phyloP scores from a whole-genome alignment of 1,140 invertebrate genomes.

The Drosophila nigromelanica region DNA sequence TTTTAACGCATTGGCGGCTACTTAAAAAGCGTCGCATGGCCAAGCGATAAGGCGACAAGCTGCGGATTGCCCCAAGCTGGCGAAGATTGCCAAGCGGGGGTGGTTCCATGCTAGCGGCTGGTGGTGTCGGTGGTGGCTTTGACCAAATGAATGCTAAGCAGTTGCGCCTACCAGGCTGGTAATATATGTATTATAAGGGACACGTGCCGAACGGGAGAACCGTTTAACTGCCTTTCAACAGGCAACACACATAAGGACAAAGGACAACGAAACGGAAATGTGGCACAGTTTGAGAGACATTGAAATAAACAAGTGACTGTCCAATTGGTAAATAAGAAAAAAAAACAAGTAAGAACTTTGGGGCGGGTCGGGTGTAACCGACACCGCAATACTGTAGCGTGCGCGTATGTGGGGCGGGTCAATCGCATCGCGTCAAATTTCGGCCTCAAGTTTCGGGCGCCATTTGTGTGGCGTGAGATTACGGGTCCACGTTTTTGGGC shows the following conservation, averaged over 20 bases:
- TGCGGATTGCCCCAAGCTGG: conserved; percentile 18
- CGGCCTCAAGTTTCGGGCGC: too few relatives aligned
- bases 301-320: conserved; percentile 58
- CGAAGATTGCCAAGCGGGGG: conserved; percentile 24
- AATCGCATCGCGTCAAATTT: too few relatives aligned
- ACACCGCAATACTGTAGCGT: too few relatives aligned
- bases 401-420: too few relatives aligned
- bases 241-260: conserved; percentile 31
- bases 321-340: conserved; percentile 6
- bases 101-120: not conserved
- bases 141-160: conserved; percentile 79
- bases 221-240: conserved; percentile 71
- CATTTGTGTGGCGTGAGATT: too few relatives aligned
- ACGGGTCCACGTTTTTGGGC: too few relatives aligned
- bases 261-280: conserved; percentile 38
- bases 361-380: too few relatives aligned
- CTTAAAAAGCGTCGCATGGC: conserved; percentile 80
- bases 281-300: conserved; percentile 57
- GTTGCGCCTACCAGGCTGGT: conserved; percentile 32
- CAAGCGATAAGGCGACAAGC: conserved; percentile 61
- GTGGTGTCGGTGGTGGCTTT: conserved; percentile 39
- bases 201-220: conserved; percentile 56
- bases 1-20: conserved; percentile 80
- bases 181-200: conserved; percentile 51
- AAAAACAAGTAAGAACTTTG: too few relatives aligned